These are phyloP conservation scores for Chauna torquata DNA, from an alignment of 2,113 vertebrate species.

Conservation along the genomic window DNA sequence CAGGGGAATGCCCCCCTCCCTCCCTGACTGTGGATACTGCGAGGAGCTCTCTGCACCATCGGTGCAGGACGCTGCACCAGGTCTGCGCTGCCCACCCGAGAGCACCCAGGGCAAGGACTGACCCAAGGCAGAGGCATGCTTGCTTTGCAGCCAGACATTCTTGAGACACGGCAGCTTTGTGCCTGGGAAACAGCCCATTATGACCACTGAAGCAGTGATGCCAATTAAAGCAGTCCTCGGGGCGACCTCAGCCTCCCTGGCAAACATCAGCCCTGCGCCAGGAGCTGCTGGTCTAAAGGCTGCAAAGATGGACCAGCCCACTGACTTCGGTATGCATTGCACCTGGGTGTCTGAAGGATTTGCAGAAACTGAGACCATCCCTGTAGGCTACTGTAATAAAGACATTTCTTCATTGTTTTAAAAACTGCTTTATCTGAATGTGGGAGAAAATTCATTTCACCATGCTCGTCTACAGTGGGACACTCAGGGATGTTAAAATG, in stretches of 20 bases:
- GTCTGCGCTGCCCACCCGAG: fast-evolving
- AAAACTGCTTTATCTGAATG: not conserved
- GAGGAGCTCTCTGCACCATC: not conserved
- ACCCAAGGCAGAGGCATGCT: not conserved
- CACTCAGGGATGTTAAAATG: not conserved
- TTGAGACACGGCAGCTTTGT: not conserved
- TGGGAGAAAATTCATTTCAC: not conserved
- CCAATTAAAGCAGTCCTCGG: conserved; percentile 24
- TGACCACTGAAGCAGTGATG: conserved; percentile 2
- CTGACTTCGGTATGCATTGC: not conserved
- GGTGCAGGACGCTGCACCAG: not conserved
- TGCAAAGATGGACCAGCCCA: not conserved
- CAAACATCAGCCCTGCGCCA: not conserved
- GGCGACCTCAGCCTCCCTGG: not conserved
- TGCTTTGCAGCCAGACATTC: conserved; percentile 19
- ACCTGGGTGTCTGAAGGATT: not conserved
- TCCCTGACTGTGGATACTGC: not conserved
- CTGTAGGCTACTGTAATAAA: not conserved
- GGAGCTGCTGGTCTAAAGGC: not conserved
- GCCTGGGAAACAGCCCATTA: conserved; percentile 36
- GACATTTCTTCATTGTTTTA: not conserved
- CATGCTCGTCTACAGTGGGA: fast-evolving
- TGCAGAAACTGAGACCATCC: not conserved
- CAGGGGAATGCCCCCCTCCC: not conserved
- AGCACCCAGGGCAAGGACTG: not conserved